Evolutionary conservation across 2,797 vertebrate species (phyloP).

Genomic region (Lacerta bilineata): DNA sequence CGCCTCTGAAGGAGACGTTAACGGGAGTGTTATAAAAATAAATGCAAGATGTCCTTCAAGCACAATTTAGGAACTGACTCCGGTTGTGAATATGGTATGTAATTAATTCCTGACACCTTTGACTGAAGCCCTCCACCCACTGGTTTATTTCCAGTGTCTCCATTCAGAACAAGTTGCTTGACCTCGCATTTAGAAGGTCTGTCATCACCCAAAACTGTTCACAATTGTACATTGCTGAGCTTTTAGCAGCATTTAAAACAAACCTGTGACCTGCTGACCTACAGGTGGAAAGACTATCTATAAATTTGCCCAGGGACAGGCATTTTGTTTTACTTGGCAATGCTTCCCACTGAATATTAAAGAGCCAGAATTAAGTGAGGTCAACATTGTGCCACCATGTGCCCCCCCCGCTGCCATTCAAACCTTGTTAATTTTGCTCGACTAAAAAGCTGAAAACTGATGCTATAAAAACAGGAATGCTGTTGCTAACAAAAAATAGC

Average conservation of each 20-base stretch:
- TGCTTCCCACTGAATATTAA: slow-evolving; percentile 69
- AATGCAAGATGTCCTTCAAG: background rate
- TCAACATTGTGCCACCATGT: slow-evolving; percentile 69
- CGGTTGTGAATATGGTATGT: background rate
- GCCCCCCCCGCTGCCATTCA: slow-evolving; percentile 65
- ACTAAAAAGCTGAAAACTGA: slow-evolving; percentile 72
- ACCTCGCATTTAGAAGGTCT: slow-evolving; percentile 60
- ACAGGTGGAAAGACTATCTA: slow-evolving; percentile 77
- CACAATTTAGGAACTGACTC: background rate
- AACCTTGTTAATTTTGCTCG: slow-evolving; percentile 75
- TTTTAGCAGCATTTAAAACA: slow-evolving; percentile 74
- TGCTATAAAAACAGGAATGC: slow-evolving; percentile 76
- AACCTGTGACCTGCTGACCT: slow-evolving; percentile 76
- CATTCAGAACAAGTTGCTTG: background rate
- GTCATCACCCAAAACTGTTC: slow-evolving; percentile 69
- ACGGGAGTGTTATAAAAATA: background rate
- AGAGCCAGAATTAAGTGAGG: slow-evolving; percentile 58
- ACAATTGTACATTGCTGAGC: slow-evolving; percentile 70
- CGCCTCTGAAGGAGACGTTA: background rate
- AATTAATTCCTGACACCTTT: background rate
- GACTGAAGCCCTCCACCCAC: background rate
- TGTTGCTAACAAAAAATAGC: slow-evolving; percentile 66
- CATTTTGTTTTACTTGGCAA: slow-evolving; percentile 63
- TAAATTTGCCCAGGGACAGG: slow-evolving; percentile 74
- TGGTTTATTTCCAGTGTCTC: background rate